These are phyloP conservation scores for Agonopterix subpropinquella DNA, from an alignment of 2,888 invertebrate species.

Conservation along the genomic window DNA sequence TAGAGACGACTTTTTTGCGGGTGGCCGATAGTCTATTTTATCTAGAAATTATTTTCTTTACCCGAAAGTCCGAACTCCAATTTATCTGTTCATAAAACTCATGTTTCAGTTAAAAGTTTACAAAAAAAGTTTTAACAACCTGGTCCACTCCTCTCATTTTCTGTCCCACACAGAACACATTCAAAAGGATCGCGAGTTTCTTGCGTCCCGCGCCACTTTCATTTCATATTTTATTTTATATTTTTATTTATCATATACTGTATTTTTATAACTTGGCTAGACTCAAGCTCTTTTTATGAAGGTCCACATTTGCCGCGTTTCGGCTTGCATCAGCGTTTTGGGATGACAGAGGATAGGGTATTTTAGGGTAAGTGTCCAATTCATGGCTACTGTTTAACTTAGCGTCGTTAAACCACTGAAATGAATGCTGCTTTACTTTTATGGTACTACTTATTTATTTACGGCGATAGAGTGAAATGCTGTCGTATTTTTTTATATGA, in stretches of 20 bases:
- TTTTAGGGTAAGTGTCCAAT: conserved; percentile 20
- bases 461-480: conserved; percentile 1
- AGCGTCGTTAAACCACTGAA: not conserved
- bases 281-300: conserved; percentile 52
- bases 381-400: conserved; percentile 10
- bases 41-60: too few species aligned
- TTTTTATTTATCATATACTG: conserved; percentile 64
- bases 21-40: too few species aligned
- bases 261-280: conserved; percentile 67
- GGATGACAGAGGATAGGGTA: conserved; percentile 19
- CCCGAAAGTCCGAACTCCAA: too few species aligned
- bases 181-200: conserved; percentile 69
- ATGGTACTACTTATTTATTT: conserved; percentile 2
- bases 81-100: not conserved
- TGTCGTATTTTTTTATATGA: conserved; percentile 5
- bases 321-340: conserved; percentile 37
- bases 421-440: conserved; percentile 1
- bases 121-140: conserved; percentile 3
- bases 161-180: conserved; percentile 51
- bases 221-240: conserved; percentile 72
- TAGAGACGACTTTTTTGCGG: too few species aligned
- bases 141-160: conserved; percentile 23
- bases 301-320: conserved; percentile 24
- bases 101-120: not conserved
- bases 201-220: conserved; percentile 70